Conservation (phyloP, 64 coral and sea anemone genomes). For the Actinia tenebrosa region DNA sequence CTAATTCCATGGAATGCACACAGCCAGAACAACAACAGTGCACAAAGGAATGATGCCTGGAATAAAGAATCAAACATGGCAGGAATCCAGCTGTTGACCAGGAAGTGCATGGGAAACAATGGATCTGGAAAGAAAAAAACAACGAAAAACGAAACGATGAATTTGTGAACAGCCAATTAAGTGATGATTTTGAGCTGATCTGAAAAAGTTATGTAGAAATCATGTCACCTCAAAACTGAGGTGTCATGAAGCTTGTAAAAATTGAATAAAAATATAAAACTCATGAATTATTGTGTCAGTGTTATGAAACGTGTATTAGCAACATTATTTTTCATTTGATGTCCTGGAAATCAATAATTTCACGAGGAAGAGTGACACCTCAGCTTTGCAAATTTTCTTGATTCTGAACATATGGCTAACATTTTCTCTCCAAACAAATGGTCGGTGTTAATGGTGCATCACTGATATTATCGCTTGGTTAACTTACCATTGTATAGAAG, state of each 20-base stretch:
- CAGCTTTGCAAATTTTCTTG: no score
- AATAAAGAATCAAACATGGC: slow-evolving; percentile 97
- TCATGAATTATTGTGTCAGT: no score
- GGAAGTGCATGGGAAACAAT: slow-evolving; percentile 85
- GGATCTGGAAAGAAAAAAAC: slow-evolving; percentile 52
- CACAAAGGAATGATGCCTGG: slow-evolving; percentile 82
- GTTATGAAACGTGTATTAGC: no score
- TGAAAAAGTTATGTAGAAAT: background rate
- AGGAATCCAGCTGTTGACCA: slow-evolving; percentile 95
- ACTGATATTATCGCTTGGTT: background rate
- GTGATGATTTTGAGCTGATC: background rate
- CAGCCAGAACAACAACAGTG: slow-evolving; percentile 90
- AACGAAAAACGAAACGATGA: background rate
- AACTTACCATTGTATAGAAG: slow-evolving; percentile 90
- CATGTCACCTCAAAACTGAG: no score
- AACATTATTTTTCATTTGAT: no score
- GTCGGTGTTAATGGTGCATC: no score
- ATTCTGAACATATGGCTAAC: no score
- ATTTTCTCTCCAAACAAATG: no score
- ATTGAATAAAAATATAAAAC: no score
- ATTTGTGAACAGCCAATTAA: background rate
- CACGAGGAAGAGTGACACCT: no score
- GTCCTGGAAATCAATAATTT: no score
- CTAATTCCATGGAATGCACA: slow-evolving; percentile 87
- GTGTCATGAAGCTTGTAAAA: no score